phyloP scores from a whole-genome alignment of 1,140 invertebrate species.

The Pogonognathellus flavescens region DNA sequence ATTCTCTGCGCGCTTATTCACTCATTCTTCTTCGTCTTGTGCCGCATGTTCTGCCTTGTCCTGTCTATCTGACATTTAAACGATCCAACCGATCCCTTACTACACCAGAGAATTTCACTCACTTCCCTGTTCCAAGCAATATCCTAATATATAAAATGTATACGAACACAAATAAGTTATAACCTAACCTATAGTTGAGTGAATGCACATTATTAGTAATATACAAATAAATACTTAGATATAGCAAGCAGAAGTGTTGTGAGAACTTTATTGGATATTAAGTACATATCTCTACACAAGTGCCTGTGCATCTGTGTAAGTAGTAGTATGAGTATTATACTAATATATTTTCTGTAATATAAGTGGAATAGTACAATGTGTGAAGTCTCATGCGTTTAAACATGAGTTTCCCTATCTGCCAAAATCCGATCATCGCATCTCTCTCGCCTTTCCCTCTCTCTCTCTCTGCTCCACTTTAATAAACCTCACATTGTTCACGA shows the following conservation, averaged over 20 bases:
- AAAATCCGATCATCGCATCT: conserved; percentile 44
- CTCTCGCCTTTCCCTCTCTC: not conserved
- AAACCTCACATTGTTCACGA: conserved; percentile 34
- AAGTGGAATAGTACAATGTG: not conserved
- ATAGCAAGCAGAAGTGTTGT: too few species aligned
- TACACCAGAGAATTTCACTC: conserved; percentile 26
- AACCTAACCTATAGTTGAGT: too few species aligned
- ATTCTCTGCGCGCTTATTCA: conserved; percentile 25
- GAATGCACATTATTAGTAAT: too few species aligned
- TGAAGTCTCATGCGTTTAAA: not conserved
- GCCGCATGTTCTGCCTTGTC: conserved; percentile 13
- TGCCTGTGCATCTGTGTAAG: too few species aligned
- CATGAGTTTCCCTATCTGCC: conserved; percentile 35
- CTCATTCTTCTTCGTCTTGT: conserved; percentile 44
- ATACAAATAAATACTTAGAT: too few species aligned
- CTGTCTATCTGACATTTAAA: conserved; percentile 40
- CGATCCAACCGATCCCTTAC: conserved; percentile 23
- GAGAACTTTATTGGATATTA: not conserved
- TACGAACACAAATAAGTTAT: too few species aligned
- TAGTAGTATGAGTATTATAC: not conserved
- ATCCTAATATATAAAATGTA: too few species aligned
- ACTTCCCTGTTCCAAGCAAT: not conserved
- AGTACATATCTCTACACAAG: not conserved
- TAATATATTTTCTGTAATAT: too few species aligned
- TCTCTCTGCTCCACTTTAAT: conserved; percentile 42